These are phyloP conservation scores for Pterobdella sp. DNA, from an alignment of 2,888 invertebrate genomes.

Conservation along the genomic window DNA sequence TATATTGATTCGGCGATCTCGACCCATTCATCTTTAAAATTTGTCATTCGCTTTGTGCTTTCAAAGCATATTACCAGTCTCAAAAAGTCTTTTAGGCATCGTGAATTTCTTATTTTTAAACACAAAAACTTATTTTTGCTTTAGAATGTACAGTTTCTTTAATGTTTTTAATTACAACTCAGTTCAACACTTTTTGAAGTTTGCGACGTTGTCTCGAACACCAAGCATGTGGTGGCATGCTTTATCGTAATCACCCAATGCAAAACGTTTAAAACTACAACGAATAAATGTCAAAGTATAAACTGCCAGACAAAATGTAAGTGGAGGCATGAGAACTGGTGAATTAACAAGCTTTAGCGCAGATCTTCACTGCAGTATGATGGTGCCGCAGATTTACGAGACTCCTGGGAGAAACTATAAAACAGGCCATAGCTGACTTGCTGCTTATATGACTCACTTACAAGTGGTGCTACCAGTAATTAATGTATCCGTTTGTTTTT, in stretches of 20 bases:
- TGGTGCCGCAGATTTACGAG: background rate
- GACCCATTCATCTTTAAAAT: background rate
- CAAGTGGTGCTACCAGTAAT: background rate
- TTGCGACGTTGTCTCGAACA: too few species aligned
- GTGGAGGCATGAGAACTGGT: background rate
- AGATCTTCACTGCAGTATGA: background rate
- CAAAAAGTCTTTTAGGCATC: too few species aligned
- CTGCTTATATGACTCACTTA: conserved; percentile 12
- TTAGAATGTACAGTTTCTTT: too few species aligned
- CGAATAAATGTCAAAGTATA: too few species aligned
- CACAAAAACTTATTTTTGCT: too few species aligned
- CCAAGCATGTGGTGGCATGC: too few species aligned
- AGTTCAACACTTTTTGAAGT: too few species aligned
- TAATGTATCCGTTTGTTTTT: background rate
- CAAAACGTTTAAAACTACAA: too few species aligned
- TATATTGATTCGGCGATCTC: background rate
- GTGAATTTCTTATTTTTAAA: too few species aligned
- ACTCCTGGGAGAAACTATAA: background rate
- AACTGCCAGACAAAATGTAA: background rate
- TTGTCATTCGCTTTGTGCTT: background rate
- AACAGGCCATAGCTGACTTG: conserved; percentile 6
- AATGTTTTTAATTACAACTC: too few species aligned
- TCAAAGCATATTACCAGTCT: background rate
- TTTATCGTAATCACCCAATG: too few species aligned
- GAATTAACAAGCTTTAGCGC: conserved; percentile 9